Evolutionary conservation across 2,797 vertebrate genomes (phyloP).

Genomic region (Oreortyx pictus): DNA sequence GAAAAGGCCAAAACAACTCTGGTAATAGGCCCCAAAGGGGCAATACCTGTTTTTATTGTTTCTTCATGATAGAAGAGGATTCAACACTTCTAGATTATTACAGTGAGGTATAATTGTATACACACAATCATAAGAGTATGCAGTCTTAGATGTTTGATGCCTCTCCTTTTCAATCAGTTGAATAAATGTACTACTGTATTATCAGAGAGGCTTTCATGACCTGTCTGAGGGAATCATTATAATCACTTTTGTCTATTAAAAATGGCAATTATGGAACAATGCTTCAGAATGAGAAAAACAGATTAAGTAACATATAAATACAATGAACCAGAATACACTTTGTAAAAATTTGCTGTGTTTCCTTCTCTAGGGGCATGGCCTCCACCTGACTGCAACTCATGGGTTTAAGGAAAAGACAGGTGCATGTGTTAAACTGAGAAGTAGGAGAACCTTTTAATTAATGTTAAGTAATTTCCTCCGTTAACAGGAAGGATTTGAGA

Average conservation of each 20-base stretch:
- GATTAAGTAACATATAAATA: neutral
- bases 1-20: slow-evolving; percentile 4
- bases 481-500: neutral
- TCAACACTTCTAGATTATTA: slow-evolving; percentile 1
- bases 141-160: neutral
- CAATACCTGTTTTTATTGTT: neutral
- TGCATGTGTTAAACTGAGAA: neutral
- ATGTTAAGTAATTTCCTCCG: neutral
- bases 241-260: neutral
- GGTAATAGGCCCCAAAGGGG: neutral
- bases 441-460: neutral
- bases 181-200: neutral
- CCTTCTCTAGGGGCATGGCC: neutral
- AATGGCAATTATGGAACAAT: neutral
- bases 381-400: neutral
- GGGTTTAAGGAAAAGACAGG: neutral
- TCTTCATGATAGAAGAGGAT: neutral
- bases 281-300: neutral
- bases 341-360: neutral
- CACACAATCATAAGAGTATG: neutral
- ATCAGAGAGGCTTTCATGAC: neutral
- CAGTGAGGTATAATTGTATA: neutral
- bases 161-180: neutral
- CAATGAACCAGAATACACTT: neutral
- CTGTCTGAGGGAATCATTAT: neutral